A percentile compares a stretch with the other conserved stretches of the same genome.
Conservation (phyloP, 2,888 invertebrate species). For the Pachliopta kotzebuea region DNA sequence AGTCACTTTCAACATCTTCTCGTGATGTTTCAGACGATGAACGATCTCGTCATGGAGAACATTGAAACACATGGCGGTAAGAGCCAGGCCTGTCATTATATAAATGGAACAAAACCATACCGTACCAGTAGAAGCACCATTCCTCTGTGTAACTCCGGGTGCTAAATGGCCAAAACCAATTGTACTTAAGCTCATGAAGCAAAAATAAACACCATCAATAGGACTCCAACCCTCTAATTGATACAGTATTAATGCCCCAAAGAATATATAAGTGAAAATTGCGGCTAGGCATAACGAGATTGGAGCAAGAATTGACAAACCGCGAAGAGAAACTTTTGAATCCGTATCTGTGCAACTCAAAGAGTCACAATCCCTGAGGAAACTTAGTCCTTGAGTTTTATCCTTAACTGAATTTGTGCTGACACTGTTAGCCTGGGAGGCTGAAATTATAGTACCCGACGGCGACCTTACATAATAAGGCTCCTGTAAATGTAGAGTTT, state of each 20-base stretch:
- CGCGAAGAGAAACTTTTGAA: conserved; percentile 84
- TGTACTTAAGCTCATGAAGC: conserved; percentile 96
- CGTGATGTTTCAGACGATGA: conserved; percentile 86
- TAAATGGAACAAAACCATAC: conserved; percentile 95
- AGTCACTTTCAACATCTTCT: conserved; percentile 61
- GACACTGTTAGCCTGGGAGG: conserved; percentile 72
- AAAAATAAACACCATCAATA: conserved; percentile 95
- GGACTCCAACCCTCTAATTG: conserved; percentile 96
- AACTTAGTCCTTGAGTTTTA: conserved; percentile 64
- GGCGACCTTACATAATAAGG: conserved; percentile 85
- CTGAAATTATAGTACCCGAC: conserved; percentile 76
- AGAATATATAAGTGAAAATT: conserved; percentile 94
- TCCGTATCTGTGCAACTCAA: conserved; percentile 85
- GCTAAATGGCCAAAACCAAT: conserved; percentile 94
- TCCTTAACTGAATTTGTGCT: conserved; percentile 70
- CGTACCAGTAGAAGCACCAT: conserved; percentile 81
- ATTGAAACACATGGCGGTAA: conserved; percentile 95
- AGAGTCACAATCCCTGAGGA: conserved; percentile 75
- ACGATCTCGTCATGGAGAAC: conserved; percentile 94
- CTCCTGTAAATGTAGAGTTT: conserved; percentile 83
- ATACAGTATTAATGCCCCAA: conserved; percentile 93
- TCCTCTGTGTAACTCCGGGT: conserved; percentile 82
- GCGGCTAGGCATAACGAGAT: conserved; percentile 92
- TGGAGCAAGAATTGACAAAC: conserved; percentile 92
- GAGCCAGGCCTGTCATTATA: conserved; percentile 92